Conservation (phyloP, 2,113 vertebrate genomes). For the Macroglossus sobrinus region DNA sequence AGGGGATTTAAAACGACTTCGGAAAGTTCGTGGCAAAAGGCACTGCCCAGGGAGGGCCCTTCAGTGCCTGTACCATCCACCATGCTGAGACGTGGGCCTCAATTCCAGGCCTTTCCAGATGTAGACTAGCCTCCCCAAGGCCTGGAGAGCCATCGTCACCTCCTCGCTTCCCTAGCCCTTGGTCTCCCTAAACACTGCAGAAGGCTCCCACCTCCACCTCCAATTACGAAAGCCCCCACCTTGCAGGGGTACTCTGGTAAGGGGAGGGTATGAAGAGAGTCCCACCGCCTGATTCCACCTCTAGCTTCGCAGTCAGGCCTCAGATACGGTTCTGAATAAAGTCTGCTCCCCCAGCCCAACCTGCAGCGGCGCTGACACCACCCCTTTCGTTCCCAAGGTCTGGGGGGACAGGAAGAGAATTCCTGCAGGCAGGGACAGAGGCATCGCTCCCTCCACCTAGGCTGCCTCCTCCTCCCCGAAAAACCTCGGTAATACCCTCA, state of each 20-base stretch:
- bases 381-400: neutral
- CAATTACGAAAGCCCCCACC: neutral
- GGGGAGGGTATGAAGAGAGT: neutral
- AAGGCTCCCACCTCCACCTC: neutral
- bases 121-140: neutral
- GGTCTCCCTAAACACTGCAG: neutral
- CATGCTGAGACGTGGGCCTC: conserved; percentile 61
- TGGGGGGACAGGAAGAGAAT: neutral
- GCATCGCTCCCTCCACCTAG: neutral
- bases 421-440: neutral
- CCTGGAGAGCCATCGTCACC: neutral
- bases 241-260: neutral
- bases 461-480: neutral
- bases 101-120: conserved; percentile 53
- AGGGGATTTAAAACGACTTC: conserved; percentile 2
- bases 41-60: conserved; percentile 5
- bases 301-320: neutral
- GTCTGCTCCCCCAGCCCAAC: neutral
- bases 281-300: neutral
- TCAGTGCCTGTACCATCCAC: conserved; percentile 31
- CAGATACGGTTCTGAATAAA: neutral
- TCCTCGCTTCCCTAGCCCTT: neutral
- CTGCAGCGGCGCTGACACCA: neutral
- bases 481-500: neutral
- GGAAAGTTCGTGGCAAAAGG: conserved; percentile 56